phyloP scores from a whole-genome alignment of 2,888 invertebrate species.

The Meta bourneti region DNA sequence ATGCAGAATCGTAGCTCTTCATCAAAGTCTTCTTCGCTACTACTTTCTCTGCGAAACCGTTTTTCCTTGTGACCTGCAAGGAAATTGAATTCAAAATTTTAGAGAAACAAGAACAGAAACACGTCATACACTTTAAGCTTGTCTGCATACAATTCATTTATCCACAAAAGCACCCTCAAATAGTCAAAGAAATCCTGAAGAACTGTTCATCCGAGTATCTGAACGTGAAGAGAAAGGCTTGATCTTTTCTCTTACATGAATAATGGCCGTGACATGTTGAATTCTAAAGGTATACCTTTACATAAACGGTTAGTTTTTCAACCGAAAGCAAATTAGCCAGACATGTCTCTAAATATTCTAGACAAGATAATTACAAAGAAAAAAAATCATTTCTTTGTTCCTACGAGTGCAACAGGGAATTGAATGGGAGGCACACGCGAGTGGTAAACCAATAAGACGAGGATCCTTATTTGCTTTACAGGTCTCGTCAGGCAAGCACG shows the following conservation, averaged over 20 bases:
- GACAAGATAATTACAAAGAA: neutral
- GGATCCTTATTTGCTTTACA: slow-evolving; percentile 58
- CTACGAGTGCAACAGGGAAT: neutral
- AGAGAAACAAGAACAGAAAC: too few relatives aligned
- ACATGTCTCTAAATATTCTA: neutral
- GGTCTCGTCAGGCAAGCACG: slow-evolving; percentile 43
- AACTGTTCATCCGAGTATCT: too few relatives aligned
- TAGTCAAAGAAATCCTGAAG: too few relatives aligned
- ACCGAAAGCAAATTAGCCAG: neutral
- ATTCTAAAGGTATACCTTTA: neutral
- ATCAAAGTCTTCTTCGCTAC: slow-evolving; percentile 67
- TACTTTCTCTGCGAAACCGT: slow-evolving; percentile 58
- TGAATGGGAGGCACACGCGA: slow-evolving; percentile 18
- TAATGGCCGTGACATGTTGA: neutral
- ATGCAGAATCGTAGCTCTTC: slow-evolving; percentile 71
- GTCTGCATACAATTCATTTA: too few relatives aligned
- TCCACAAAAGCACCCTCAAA: too few relatives aligned
- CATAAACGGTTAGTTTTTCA: neutral
- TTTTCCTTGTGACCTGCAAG: slow-evolving; percentile 63
- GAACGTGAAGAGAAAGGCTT: too few relatives aligned
- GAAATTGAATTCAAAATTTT: neutral
- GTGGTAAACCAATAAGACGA: slow-evolving; percentile 56
- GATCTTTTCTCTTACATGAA: too few relatives aligned
- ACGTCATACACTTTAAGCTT: too few relatives aligned
- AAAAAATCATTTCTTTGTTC: neutral